These are phyloP conservation scores for Himalopsyche anomala DNA, from an alignment of 2,888 invertebrate species.

Conservation along the genomic window DNA sequence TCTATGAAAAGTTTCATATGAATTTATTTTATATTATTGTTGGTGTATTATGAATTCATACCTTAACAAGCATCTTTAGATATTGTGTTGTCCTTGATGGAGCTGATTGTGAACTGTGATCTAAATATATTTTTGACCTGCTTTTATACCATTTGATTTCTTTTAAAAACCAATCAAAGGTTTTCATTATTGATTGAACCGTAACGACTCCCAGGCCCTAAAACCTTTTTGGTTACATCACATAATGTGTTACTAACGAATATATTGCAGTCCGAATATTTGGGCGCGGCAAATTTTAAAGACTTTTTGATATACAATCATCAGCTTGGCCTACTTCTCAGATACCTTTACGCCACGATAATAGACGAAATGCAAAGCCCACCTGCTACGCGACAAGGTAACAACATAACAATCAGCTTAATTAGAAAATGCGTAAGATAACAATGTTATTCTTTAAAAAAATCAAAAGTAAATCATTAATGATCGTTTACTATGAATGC, in stretches of 20 bases:
- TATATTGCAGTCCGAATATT: slow-evolving; percentile 20
- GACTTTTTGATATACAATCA: slow-evolving; percentile 30
- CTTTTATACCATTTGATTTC: slow-evolving; percentile 57
- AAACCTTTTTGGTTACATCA: slow-evolving; percentile 45
- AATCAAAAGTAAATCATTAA: background rate
- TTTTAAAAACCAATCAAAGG: background rate
- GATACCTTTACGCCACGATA: background rate
- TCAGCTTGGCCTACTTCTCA: slow-evolving; percentile 1
- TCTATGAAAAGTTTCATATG: no score
- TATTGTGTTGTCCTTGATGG: slow-evolving; percentile 29
- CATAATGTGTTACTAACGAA: background rate
- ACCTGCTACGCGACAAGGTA: slow-evolving; percentile 9
- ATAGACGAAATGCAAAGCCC: slow-evolving; percentile 1
- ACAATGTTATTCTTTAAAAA: background rate
- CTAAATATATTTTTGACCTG: slow-evolving; percentile 51
- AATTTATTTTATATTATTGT: background rate
- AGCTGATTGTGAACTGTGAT: slow-evolving; percentile 54
- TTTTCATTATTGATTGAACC: slow-evolving; percentile 37
- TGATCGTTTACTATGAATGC: background rate
- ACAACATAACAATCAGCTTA: background rate
- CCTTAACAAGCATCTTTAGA: slow-evolving; percentile 61
- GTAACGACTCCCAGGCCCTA: slow-evolving; percentile 45
- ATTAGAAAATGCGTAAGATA: background rate
- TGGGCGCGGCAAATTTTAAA: slow-evolving; percentile 41
- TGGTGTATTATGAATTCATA: slow-evolving; percentile 41